phyloP scores from a whole-genome alignment of 2,888 invertebrate genomes.

The Hirtodrosophila alboralis region DNA sequence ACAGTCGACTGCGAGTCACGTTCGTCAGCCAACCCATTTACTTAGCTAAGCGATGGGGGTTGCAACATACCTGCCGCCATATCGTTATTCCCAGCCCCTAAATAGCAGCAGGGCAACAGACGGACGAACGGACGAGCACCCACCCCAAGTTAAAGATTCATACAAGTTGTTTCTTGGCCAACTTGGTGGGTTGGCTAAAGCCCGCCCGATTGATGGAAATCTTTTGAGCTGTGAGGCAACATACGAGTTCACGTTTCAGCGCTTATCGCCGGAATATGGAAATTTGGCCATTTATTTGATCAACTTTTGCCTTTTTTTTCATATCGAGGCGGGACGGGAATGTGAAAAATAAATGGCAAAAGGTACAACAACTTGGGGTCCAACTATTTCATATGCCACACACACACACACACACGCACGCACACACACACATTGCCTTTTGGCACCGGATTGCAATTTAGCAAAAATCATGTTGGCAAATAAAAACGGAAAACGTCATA shows the following conservation, averaged over 20 bases:
- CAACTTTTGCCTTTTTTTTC: conserved; percentile 76
- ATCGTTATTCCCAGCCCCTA: conserved; percentile 16
- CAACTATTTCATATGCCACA: conserved; percentile 76
- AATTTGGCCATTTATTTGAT: conserved; percentile 78
- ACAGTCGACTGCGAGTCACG: conserved; percentile 69
- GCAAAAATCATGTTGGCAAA: conserved; percentile 74
- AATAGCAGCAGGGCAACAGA: conserved; percentile 14
- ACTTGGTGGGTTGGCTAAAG: conserved; percentile 4
- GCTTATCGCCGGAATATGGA: conserved; percentile 77
- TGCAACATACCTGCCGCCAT: conserved; percentile 71
- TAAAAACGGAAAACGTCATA: conserved; percentile 61
- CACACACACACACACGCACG: too few species aligned
- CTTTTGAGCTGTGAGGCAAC: conserved; percentile 49
- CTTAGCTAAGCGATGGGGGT: conserved; percentile 78
- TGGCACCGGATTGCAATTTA: conserved; percentile 60
- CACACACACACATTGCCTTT: conserved; percentile 53
- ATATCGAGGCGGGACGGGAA: conserved; percentile 53
- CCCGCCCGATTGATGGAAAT: conserved; percentile 68
- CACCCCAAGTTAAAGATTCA: conserved; percentile 45
- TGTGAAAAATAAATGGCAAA: conserved; percentile 70
- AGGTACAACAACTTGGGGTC: conserved; percentile 53
- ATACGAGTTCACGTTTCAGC: conserved; percentile 55
- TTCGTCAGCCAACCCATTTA: conserved; percentile 78
- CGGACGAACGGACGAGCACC: conserved; percentile 16
- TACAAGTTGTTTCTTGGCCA: conserved; percentile 68